Percentiles rank a stretch among this genome's conserved stretches.
These are phyloP conservation scores for Myodes glareolus DNA, from an alignment of 2,113 vertebrate species.

Conservation along the genomic window DNA sequence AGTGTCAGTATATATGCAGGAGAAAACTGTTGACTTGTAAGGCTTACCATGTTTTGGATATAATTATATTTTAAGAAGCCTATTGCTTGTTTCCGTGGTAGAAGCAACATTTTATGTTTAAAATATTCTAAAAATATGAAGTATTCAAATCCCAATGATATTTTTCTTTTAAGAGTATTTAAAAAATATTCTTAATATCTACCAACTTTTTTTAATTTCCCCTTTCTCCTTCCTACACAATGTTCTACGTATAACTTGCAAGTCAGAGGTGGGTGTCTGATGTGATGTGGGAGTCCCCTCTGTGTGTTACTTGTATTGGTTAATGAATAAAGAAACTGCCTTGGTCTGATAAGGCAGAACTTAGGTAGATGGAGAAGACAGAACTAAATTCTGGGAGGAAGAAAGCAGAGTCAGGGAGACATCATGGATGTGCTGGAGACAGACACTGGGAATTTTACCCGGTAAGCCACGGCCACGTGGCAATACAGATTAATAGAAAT, in stretches of 20 bases:
- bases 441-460: no score
- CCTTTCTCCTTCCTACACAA: background rate
- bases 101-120: background rate
- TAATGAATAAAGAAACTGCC: no score
- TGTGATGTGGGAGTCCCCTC: no score
- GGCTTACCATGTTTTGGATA: conserved; percentile 4
- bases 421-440: no score
- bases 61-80: background rate
- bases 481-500: no score
- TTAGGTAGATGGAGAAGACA: no score
- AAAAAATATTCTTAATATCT: background rate
- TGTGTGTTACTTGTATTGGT: no score
- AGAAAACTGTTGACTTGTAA: conserved; percentile 10
- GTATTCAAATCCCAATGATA: background rate
- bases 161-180: conserved; percentile 5
- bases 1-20: background rate
- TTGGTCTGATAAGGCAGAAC: no score
- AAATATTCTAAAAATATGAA: conserved; percentile 18
- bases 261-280: background rate
- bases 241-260: background rate
- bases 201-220: background rate
- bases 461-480: no score
- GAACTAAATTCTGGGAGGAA: no score
- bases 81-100: background rate
- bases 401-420: no score